Conservation (phyloP, 2,888 invertebrate genomes). For the Drosophila prostipennis region DNA sequence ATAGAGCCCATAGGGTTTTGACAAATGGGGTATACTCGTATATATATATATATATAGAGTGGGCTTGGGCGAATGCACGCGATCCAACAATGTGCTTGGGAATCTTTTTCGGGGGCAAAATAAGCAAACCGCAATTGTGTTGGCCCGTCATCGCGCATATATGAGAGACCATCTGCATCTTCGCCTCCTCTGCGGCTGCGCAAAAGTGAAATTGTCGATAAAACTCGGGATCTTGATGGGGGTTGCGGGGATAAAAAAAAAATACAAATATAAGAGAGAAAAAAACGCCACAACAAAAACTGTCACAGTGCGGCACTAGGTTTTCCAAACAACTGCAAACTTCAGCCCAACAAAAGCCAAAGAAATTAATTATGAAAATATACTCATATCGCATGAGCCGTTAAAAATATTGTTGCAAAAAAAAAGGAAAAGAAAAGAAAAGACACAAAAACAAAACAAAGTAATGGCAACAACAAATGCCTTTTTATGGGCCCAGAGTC, state of each 20-base stretch:
- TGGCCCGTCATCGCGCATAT: slow-evolving; percentile 44
- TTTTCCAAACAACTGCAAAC: slow-evolving; percentile 67
- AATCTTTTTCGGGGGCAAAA: slow-evolving; percentile 50
- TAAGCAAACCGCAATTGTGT: slow-evolving; percentile 63
- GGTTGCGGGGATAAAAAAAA: background rate
- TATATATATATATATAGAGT: too few relatives aligned
- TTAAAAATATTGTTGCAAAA: slow-evolving; percentile 47
- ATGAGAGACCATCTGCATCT: slow-evolving; percentile 23
- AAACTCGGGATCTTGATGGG: slow-evolving; percentile 29
- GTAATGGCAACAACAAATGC: slow-evolving; percentile 29
- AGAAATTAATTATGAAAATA: slow-evolving; percentile 76
- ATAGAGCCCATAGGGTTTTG: slow-evolving; percentile 58
- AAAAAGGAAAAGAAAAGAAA: slow-evolving; percentile 16
- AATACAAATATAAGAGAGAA: too few relatives aligned
- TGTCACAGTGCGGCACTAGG: slow-evolving; percentile 61
- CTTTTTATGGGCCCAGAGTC: slow-evolving; percentile 29
- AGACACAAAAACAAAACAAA: slow-evolving; percentile 19
- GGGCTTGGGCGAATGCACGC: slow-evolving; percentile 50
- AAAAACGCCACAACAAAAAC: slow-evolving; percentile 52
- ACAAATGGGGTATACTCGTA: slow-evolving; percentile 54
- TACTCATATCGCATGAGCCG: slow-evolving; percentile 51
- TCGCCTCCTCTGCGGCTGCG: slow-evolving; percentile 46
- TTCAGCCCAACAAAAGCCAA: slow-evolving; percentile 51
- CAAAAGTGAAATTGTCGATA: slow-evolving; percentile 77
- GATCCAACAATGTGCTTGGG: slow-evolving; percentile 71